A percentile compares a stretch with the other conserved stretches of the same genome.
phyloP scores from a whole-genome alignment of 92 coral and sea anemone genomes.

The Phymanthus crucifer region DNA sequence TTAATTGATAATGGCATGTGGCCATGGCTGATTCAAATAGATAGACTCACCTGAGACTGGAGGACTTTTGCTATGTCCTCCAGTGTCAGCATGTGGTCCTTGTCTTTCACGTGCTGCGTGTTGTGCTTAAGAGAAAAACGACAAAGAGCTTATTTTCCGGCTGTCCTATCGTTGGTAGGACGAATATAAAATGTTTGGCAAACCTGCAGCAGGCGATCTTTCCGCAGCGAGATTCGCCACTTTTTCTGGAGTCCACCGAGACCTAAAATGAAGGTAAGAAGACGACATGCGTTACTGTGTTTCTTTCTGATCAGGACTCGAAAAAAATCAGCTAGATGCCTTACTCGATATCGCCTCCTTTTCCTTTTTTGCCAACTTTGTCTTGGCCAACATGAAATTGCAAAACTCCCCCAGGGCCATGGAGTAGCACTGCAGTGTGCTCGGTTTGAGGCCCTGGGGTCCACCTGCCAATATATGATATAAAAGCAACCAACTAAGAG shows the following conservation, averaged over 20 bases:
- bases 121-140: background rate
- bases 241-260: background rate
- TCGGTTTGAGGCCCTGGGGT: slow-evolving; percentile 1
- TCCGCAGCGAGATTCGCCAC: background rate
- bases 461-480: background rate
- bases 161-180: background rate
- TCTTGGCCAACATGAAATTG: background rate
- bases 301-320: background rate
- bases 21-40: background rate
- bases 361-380: background rate
- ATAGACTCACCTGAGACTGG: background rate
- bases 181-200: background rate
- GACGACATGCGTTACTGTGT: background rate
- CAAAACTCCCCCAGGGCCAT: slow-evolving; percentile 7
- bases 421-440: slow-evolving; percentile 18
- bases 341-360: background rate
- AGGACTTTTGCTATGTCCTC: background rate
- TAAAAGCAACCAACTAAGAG: background rate
- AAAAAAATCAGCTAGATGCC: background rate
- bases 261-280: background rate
- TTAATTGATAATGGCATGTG: background rate
- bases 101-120: background rate
- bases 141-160: background rate
- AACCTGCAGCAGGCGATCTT: slow-evolving; percentile 7
- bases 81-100: background rate